These are phyloP conservation scores for Monodelphis domestica DNA, from an alignment of 2,797 vertebrate species.

Conservation along the genomic window DNA sequence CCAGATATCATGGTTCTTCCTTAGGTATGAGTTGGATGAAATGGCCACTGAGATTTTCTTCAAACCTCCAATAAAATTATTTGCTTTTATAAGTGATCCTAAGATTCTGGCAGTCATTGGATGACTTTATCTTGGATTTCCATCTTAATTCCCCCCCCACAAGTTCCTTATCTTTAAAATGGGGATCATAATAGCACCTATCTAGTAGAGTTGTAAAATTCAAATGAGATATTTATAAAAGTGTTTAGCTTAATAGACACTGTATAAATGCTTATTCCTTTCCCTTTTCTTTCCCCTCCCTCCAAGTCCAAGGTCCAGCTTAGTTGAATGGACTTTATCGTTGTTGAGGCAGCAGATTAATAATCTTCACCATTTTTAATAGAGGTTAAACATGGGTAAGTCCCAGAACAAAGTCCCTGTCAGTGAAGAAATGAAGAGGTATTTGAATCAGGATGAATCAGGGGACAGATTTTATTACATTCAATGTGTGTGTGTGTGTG, in stretches of 20 bases:
- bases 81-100: background rate
- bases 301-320: background rate
- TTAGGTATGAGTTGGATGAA: background rate
- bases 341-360: background rate
- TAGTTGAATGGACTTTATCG: background rate
- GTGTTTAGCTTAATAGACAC: background rate
- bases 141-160: background rate
- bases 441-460: too few relatives aligned
- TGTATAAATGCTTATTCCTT: background rate
- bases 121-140: background rate
- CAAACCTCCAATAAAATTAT: background rate
- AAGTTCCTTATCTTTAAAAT: background rate
- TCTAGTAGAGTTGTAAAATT: background rate
- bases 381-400: background rate
- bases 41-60: background rate
- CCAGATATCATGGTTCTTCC: background rate
- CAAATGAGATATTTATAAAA: background rate
- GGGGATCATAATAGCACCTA: background rate
- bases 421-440: background rate
- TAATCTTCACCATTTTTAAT: background rate
- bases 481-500: too few relatives aligned
- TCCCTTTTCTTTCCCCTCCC: background rate
- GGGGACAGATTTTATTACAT: background rate
- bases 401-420: background rate
- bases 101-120: background rate